phyloP scores from a whole-genome alignment of 1,140 invertebrate genomes.

The Wiebesia pumilae region DNA sequence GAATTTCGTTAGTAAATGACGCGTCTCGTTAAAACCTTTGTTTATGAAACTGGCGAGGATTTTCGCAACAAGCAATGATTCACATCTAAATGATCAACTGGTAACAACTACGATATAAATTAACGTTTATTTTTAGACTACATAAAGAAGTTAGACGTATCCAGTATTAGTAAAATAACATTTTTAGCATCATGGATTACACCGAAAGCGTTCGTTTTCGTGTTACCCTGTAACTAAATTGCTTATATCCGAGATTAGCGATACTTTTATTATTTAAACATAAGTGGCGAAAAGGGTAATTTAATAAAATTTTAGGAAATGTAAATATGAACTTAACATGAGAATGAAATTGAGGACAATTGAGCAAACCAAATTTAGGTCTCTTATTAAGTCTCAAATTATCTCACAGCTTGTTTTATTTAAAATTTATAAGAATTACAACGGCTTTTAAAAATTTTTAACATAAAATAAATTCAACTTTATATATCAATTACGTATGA shows the following conservation, averaged over 20 bases:
- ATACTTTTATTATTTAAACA: background rate
- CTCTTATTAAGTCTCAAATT: background rate
- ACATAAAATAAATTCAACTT: no score
- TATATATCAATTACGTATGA: no score
- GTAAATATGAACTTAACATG: no score
- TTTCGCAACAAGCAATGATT: slow-evolving; percentile 37
- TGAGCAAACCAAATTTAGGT: background rate
- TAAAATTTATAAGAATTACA: no score
- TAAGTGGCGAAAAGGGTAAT: background rate
- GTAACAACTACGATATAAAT: slow-evolving; percentile 5
- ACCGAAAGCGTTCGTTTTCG: background rate
- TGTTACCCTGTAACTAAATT: background rate
- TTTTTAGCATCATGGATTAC: slow-evolving; percentile 6
- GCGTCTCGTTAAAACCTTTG: slow-evolving; percentile 28
- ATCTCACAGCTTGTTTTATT: no score
- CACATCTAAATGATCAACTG: slow-evolving; percentile 25
- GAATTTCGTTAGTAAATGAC: slow-evolving; percentile 33
- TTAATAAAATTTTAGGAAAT: background rate
- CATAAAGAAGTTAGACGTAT: slow-evolving; percentile 26
- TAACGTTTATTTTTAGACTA: slow-evolving; percentile 35
- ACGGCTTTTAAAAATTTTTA: no score
- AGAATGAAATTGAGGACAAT: background rate
- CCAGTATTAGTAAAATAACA: slow-evolving; percentile 37
- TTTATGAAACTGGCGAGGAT: slow-evolving; percentile 42
- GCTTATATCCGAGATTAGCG: no score